A percentile compares a stretch with the other conserved stretches of the same genome.
These are phyloP conservation scores for Palythoa caribaeorum DNA, from an alignment of 92 coral and sea anemone species.

Conservation along the genomic window DNA sequence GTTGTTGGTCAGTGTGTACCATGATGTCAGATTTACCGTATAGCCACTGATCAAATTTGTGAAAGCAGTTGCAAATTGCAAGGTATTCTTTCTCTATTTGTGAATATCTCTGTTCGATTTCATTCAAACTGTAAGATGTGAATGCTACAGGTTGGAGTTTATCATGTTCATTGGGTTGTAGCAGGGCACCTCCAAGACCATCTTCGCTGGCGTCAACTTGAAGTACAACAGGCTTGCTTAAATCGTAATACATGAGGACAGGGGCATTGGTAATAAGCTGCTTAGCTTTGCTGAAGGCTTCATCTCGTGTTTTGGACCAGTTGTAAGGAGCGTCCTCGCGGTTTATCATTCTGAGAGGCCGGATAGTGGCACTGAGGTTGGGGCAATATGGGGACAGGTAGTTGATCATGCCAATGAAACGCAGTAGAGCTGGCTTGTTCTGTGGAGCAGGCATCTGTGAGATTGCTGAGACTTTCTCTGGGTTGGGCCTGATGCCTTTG, in stretches of 20 bases:
- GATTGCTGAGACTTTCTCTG: too few relatives aligned
- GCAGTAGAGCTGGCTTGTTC: too few relatives aligned
- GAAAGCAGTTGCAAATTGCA: too few relatives aligned
- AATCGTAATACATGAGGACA: conserved; percentile 47
- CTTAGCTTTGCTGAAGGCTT: conserved; percentile 35
- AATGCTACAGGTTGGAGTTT: conserved; percentile 62
- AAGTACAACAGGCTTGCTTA: conserved; percentile 51
- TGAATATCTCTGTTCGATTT: conserved; percentile 47
- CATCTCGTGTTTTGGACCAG: neutral
- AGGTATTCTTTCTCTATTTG: conserved; percentile 1
- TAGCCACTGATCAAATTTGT: conserved; percentile 62
- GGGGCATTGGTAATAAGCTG: conserved; percentile 44
- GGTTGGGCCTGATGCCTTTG: too few relatives aligned
- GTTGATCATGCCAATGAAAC: too few relatives aligned
- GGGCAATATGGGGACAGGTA: too few relatives aligned
- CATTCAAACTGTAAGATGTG: conserved; percentile 54
- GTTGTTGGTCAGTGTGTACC: conserved; percentile 24
- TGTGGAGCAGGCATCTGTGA: too few relatives aligned
- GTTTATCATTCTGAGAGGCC: neutral
- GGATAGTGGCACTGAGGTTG: too few relatives aligned
- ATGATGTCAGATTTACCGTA: neutral
- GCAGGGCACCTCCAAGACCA: conserved; percentile 58
- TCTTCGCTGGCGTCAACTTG: conserved; percentile 61
- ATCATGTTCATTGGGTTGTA: conserved; percentile 56
- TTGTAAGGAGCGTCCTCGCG: neutral